Evolutionary conservation across 2,113 vertebrate genomes (phyloP).

Genomic region (Phoenicopterus ruber): DNA sequence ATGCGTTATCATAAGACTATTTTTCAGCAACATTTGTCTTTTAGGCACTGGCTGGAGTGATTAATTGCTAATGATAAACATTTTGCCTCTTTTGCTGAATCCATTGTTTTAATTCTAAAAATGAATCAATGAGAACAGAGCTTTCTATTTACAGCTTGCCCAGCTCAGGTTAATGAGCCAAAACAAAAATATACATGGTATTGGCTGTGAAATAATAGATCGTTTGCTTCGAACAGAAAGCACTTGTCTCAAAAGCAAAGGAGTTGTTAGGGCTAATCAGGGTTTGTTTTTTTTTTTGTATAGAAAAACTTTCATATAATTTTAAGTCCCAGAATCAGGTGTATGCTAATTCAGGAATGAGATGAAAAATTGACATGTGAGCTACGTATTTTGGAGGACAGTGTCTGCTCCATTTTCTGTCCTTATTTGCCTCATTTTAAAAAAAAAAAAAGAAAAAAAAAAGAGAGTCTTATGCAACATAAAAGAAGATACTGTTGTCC

Average conservation of each 20-base stretch:
- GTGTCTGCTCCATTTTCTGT: not conserved
- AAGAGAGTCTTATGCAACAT: not conserved
- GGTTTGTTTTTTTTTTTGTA: not conserved
- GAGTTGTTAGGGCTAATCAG: not conserved
- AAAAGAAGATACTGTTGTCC: not conserved
- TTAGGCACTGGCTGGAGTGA: not conserved
- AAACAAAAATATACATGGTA: not conserved
- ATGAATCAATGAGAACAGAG: not conserved
- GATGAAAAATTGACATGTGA: not conserved
- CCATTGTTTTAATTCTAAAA: conserved; percentile 9
- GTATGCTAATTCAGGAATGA: not conserved
- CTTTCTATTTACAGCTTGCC: conserved; percentile 25
- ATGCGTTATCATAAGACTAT: not conserved
- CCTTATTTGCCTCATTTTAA: not conserved
- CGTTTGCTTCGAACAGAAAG: not conserved
- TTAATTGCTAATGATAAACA: not conserved
- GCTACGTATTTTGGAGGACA: not conserved
- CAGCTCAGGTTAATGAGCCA: conserved; percentile 29
- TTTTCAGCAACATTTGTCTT: not conserved
- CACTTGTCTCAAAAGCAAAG: not conserved
- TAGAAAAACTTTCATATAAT: not conserved
- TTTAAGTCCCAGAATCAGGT: not conserved
- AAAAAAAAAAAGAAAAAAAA: not conserved
- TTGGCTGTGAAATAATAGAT: not conserved
- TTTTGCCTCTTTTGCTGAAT: not conserved